Percentiles rank a stretch among this genome's conserved stretches.
phyloP scores from a whole-genome alignment of 2,113 vertebrate genomes.

The Lampris incognitus region DNA sequence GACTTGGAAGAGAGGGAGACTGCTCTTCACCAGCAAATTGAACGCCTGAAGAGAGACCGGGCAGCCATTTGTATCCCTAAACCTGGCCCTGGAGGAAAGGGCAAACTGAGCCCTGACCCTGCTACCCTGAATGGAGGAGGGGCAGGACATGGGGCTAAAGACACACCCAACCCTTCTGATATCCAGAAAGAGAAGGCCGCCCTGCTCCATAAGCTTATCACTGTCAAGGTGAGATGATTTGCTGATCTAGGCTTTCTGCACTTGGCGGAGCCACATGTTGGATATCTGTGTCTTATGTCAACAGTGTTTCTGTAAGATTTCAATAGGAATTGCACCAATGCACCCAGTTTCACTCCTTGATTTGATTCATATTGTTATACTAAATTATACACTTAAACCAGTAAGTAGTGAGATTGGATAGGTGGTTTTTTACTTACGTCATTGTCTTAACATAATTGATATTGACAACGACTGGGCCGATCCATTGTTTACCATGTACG shows the following conservation, averaged over 20 bases:
- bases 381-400: no score
- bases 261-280: neutral
- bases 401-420: no score
- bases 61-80: conserved; percentile 82
- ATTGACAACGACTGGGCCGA: no score
- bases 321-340: no score
- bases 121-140: conserved; percentile 66
- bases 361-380: no score
- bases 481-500: no score
- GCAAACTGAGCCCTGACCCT: conserved; percentile 63
- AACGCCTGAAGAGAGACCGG: conserved; percentile 77
- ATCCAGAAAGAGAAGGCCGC: conserved; percentile 80
- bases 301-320: no score
- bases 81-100: conserved; percentile 32
- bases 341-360: no score
- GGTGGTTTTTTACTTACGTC: neutral
- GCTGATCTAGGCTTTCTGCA: neutral
- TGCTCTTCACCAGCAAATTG: conserved; percentile 77
- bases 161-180: conserved; percentile 51
- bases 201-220: conserved; percentile 83
- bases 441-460: neutral
- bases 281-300: neutral
- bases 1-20: conserved; percentile 70
- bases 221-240: conserved; percentile 82
- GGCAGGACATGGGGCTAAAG: conserved; percentile 41